Conservation (phyloP, 2,888 invertebrate genomes). For the Agonopterix arenella region DNA sequence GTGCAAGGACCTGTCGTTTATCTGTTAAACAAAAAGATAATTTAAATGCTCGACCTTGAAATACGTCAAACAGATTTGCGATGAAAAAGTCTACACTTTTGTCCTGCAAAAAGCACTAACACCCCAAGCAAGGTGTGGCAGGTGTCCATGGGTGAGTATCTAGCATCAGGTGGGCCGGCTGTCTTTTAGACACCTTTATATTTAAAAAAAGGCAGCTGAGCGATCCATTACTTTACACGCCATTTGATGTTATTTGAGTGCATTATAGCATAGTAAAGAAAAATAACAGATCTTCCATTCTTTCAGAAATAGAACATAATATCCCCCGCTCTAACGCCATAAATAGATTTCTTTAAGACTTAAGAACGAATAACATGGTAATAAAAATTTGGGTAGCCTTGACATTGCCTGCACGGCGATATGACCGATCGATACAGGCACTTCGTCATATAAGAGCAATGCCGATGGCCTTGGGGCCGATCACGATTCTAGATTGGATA, state of each 20-base stretch:
- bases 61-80: too few species aligned
- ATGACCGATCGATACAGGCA: conserved; percentile 56
- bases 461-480: conserved; percentile 62
- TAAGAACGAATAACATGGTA: conserved; percentile 3
- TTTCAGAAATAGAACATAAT: conserved; percentile 5
- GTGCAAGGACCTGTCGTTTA: too few species aligned
- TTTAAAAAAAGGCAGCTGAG: not conserved
- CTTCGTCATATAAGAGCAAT: conserved; percentile 59
- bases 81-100: too few species aligned
- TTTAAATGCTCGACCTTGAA: too few species aligned
- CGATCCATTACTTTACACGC: not conserved
- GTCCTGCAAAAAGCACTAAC: not conserved
- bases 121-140: not conserved
- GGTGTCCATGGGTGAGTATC: not conserved
- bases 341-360: conserved; percentile 1
- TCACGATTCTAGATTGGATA: conserved; percentile 45
- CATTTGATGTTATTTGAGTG: not conserved
- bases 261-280: not conserved
- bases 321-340: not conserved
- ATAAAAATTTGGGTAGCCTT: conserved; percentile 38
- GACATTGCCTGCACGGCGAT: conserved; percentile 58
- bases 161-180: not conserved
- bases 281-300: not conserved
- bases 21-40: too few species aligned
- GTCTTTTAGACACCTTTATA: not conserved